Evolutionary conservation across 2,113 vertebrate genomes (phyloP).

Genomic region (Ceratotherium simum): DNA sequence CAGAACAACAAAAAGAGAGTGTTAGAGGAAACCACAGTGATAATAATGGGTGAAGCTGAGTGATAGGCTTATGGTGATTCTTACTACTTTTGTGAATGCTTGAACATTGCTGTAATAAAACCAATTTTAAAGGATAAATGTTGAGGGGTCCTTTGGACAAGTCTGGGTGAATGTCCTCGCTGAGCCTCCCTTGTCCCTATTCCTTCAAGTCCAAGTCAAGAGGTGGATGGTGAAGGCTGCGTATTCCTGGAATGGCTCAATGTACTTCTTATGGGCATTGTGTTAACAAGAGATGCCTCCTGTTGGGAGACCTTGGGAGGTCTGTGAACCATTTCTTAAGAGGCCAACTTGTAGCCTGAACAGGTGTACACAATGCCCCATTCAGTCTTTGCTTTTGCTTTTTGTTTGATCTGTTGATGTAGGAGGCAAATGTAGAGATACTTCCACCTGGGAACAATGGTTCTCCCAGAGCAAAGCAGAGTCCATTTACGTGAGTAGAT

Average conservation of each 20-base stretch:
- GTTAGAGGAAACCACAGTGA: background rate
- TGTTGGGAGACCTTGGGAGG: background rate
- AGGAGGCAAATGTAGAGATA: background rate
- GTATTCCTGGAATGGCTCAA: background rate
- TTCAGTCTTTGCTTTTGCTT: background rate
- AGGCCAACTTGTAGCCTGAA: background rate
- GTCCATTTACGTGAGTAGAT: background rate
- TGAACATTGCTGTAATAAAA: background rate
- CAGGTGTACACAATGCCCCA: background rate
- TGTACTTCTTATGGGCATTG: background rate
- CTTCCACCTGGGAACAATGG: background rate
- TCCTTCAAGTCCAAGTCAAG: background rate
- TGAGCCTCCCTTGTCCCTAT: background rate
- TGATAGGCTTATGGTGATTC: background rate
- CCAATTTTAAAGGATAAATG: background rate
- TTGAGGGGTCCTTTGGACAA: background rate
- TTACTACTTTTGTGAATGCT: background rate
- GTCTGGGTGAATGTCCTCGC: background rate
- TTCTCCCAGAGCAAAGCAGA: background rate
- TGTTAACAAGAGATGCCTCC: background rate
- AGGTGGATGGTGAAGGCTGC: background rate
- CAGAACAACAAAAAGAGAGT: background rate
- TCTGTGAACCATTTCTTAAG: background rate
- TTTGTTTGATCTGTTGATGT: constrained; percentile 39
- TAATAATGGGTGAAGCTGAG: background rate